Evolutionary conservation across 2,797 vertebrate genomes (phyloP).

Genomic region (Coregonus ussuriensis): DNA sequence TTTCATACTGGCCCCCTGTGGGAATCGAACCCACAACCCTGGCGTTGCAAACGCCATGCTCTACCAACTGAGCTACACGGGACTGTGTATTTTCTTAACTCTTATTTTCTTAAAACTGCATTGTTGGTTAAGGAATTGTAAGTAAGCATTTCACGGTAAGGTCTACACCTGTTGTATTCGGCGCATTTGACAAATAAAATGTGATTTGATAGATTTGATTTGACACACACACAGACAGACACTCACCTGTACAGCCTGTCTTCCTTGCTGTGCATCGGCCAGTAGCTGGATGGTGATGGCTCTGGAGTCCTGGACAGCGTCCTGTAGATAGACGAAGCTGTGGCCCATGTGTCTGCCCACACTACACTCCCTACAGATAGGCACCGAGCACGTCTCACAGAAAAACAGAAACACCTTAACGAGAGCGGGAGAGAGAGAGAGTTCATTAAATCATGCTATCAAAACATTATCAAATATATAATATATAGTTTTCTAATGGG

Average conservation of each 20-base stretch:
- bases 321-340: constrained; percentile 83
- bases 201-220: too few relatives aligned
- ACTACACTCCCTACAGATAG: constrained; percentile 97
- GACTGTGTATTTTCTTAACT: too few relatives aligned
- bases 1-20: too few relatives aligned
- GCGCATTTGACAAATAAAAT: too few relatives aligned
- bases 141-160: too few relatives aligned
- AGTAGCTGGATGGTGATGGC: constrained; percentile 95
- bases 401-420: constrained; percentile 93
- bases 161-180: too few relatives aligned
- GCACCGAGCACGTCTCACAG: constrained; percentile 94
- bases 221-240: not conserved
- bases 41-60: too few relatives aligned
- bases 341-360: constrained; percentile 78
- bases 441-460: not conserved
- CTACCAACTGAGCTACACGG: too few relatives aligned
- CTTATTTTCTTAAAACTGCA: too few relatives aligned
- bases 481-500: not conserved
- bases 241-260: constrained; percentile 94
- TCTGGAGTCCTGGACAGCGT: constrained; percentile 93
- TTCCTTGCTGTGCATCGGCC: constrained; percentile 94
- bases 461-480: not conserved
- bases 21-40: too few relatives aligned
- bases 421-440: not conserved
- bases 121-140: too few relatives aligned